Conservation (phyloP, 1,140 invertebrate genomes). For the Drosophila guanche region DNA sequence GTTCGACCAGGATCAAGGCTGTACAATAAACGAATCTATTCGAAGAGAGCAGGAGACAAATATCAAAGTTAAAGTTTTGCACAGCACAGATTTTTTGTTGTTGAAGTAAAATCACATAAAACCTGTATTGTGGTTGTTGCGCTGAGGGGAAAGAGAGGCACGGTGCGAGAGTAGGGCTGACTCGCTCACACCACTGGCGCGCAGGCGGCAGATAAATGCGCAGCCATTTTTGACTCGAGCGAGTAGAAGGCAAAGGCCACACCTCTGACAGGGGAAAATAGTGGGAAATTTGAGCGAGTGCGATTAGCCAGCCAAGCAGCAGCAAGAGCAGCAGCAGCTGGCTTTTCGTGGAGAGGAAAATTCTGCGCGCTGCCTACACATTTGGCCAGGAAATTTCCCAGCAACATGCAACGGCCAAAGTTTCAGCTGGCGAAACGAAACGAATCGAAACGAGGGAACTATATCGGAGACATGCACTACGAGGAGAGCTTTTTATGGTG, state of each 20-base stretch:
- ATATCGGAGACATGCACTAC: conserved; percentile 37
- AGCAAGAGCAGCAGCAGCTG: neutral
- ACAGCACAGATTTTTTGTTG: conserved; percentile 52
- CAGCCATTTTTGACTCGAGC: conserved; percentile 76
- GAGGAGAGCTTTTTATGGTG: neutral
- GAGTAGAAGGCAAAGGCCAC: conserved; percentile 13
- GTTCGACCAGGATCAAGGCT: conserved; percentile 47
- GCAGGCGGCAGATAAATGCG: conserved; percentile 62
- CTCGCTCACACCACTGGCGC: conserved; percentile 24
- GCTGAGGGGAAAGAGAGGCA: conserved; percentile 24
- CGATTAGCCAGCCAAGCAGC: conserved; percentile 19
- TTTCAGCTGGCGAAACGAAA: conserved; percentile 26
- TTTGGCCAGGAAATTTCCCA: conserved; percentile 16
- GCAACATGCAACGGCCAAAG: conserved; percentile 22
- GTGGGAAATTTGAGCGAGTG: conserved; percentile 51
- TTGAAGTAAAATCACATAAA: conserved; percentile 18
- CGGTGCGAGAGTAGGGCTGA: conserved; percentile 20
- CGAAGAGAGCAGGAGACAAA: conserved; percentile 58
- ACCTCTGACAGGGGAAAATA: conserved; percentile 55
- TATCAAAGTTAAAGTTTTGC: conserved; percentile 71
- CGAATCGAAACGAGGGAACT: conserved; percentile 26
- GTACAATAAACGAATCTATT: conserved; percentile 17
- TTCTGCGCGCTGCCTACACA: conserved; percentile 29
- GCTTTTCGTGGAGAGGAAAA: conserved; percentile 9
- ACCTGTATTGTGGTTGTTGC: conserved; percentile 23